A percentile compares a stretch with the other conserved stretches of the same genome.
Conservation (phyloP, 30 jellyfish, hydroid and myxozoan genomes). For the Chironex yamaguchii region DNA sequence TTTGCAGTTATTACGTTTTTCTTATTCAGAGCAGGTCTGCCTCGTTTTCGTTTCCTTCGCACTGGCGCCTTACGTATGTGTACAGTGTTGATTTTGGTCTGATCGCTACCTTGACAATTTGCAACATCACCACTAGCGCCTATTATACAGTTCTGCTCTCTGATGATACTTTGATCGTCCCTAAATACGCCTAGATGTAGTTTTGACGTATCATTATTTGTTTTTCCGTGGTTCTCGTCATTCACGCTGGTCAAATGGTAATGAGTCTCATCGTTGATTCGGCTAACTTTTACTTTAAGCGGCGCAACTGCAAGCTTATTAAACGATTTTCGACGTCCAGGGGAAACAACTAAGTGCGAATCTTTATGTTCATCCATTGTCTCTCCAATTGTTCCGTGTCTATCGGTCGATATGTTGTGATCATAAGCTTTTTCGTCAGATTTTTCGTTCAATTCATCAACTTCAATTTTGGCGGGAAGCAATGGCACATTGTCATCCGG, state of each 20-base stretch:
- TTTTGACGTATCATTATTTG: not conserved
- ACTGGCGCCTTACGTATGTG: not conserved
- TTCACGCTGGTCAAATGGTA: not conserved
- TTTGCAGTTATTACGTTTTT: too few species aligned
- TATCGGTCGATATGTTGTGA: not conserved
- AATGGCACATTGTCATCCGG: not conserved
- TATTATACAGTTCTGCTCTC: too few species aligned
- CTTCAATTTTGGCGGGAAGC: not conserved
- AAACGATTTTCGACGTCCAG: not conserved
- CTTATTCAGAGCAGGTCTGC: not conserved
- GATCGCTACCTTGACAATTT: not conserved
- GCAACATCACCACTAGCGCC: not conserved
- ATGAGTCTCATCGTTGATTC: not conserved
- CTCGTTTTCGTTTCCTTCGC: not conserved
- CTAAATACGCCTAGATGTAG: not conserved
- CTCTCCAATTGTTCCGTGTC: not conserved
- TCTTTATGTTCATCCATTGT: not conserved
- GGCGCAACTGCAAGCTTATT: not conserved
- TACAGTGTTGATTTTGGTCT: not conserved
- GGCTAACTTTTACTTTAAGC: not conserved
- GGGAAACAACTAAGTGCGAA: not conserved
- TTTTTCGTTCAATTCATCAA: too few species aligned
- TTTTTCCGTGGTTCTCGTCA: not conserved
- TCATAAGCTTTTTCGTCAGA: not conserved
- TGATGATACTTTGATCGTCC: not conserved